Evolutionary conservation across 2,113 vertebrate species (phyloP).

Genomic region (Tonatia bakeri): DNA sequence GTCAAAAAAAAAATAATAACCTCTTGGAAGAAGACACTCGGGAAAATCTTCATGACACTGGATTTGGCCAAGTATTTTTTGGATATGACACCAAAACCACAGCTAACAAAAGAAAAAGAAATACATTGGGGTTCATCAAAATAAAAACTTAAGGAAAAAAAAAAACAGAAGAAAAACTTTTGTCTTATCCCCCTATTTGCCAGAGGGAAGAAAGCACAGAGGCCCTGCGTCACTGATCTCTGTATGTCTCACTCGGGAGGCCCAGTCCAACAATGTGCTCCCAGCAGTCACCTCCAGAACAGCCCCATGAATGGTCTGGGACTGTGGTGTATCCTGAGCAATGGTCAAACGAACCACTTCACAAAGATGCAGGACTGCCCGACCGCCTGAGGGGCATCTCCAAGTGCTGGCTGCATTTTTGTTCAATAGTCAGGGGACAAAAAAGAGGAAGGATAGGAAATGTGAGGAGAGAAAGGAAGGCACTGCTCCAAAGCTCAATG

Average conservation of each 20-base stretch:
- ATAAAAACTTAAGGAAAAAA: neutral
- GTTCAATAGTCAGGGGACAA: neutral
- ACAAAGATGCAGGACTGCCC: neutral
- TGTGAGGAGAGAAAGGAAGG: neutral
- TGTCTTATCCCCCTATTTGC: neutral
- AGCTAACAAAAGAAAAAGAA: neutral
- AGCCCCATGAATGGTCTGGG: neutral
- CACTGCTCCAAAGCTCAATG: neutral
- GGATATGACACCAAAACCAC: neutral
- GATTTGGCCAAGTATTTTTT: neutral
- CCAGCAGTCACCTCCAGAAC: neutral
- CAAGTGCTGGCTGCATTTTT: neutral
- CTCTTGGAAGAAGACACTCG: neutral
- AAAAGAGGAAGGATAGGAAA: neutral
- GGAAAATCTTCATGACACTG: neutral
- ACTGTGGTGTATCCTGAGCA: neutral
- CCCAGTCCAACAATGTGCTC: neutral
- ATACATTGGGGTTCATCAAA: neutral
- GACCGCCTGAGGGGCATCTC: neutral
- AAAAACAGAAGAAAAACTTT: neutral
- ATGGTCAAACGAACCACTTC: neutral
- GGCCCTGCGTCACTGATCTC: neutral
- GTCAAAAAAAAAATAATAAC: no score
- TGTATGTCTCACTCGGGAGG: neutral
- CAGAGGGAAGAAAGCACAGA: neutral